Conservation (phyloP, 2,113 vertebrate genomes). For the Actenoides hombroni region DNA sequence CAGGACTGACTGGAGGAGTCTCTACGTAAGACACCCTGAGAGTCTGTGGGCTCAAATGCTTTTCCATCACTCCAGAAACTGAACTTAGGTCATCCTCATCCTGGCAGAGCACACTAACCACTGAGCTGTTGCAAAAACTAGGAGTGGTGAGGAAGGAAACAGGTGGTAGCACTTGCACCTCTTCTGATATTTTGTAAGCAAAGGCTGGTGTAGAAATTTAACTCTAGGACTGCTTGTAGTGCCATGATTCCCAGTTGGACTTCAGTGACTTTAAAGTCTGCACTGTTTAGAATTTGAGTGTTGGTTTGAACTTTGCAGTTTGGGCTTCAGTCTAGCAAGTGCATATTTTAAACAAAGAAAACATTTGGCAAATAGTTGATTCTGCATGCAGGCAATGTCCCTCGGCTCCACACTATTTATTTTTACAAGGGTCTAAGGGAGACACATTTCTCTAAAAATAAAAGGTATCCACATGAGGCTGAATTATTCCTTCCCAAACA, state of each 20-base stretch:
- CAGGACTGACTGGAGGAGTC: neutral
- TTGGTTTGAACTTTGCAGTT: slow-evolving; percentile 71
- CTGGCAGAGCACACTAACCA: neutral
- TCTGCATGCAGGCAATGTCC: slow-evolving; percentile 60
- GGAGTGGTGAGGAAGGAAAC: slow-evolving; percentile 52
- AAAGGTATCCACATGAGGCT: slow-evolving; percentile 41
- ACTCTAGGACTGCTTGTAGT: slow-evolving; percentile 56
- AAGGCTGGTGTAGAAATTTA: slow-evolving; percentile 65
- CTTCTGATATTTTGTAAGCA: slow-evolving; percentile 72
- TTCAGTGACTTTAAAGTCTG: slow-evolving; percentile 62
- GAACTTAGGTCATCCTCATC: slow-evolving; percentile 23
- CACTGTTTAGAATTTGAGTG: slow-evolving; percentile 60
- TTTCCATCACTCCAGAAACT: neutral
- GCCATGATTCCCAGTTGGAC: slow-evolving; percentile 60
- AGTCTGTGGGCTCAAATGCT: neutral
- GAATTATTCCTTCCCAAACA: slow-evolving; percentile 48
- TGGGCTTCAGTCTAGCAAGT: slow-evolving; percentile 68
- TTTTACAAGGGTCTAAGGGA: slow-evolving; percentile 61
- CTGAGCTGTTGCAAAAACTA: slow-evolving; percentile 53
- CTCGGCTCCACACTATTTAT: slow-evolving; percentile 51
- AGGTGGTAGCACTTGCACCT: slow-evolving; percentile 70
- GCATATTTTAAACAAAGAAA: slow-evolving; percentile 71
- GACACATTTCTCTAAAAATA: slow-evolving; percentile 64
- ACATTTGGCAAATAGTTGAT: slow-evolving; percentile 68
- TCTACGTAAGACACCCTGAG: neutral